A percentile compares a stretch with the other conserved stretches of the same genome.
These are phyloP conservation scores for Kryptolebias ocellatus DNA, from an alignment of 2,797 vertebrate species.

Conservation along the genomic window DNA sequence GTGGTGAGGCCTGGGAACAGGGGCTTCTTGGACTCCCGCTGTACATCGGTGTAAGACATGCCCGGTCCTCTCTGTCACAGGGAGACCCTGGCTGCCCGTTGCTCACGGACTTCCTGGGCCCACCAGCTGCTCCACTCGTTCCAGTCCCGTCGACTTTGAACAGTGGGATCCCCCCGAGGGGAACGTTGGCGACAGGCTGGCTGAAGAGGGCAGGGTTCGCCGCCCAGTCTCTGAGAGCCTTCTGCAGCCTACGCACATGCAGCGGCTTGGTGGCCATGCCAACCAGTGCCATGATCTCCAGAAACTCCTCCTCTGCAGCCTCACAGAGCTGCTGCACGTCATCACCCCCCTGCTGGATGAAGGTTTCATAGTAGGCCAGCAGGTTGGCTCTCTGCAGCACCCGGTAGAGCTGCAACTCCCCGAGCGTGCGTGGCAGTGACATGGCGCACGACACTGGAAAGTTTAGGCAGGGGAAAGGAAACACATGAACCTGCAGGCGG, in stretches of 20 bases:
- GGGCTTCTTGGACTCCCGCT: constrained; percentile 90
- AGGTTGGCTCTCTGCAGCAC: constrained; percentile 96
- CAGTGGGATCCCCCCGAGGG: constrained; percentile 89
- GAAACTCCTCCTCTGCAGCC: constrained; percentile 96
- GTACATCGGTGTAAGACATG: constrained; percentile 83
- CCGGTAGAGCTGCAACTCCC: constrained; percentile 96
- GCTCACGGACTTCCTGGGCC: constrained; percentile 86
- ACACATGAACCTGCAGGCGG: constrained; percentile 43
- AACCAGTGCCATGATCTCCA: constrained; percentile 99
- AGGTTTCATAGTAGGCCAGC: constrained; percentile 97
- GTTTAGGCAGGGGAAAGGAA: constrained; percentile 47
- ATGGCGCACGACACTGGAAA: constrained; percentile 76
- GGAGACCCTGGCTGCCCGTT: constrained; percentile 93
- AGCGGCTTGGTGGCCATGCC: constrained; percentile 99
- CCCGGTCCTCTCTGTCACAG: constrained; percentile 80
- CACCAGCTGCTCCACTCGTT: constrained; percentile 55
- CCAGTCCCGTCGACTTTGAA: constrained; percentile 89
- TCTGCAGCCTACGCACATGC: constrained; percentile 96
- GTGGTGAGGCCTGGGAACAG: constrained; percentile 89
- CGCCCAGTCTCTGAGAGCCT: constrained; percentile 95
- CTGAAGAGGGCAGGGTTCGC: constrained; percentile 94
- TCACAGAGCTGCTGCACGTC: constrained; percentile 98
- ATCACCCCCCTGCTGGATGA: constrained; percentile 98
- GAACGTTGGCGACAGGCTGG: constrained; percentile 86
- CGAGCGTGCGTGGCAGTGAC: constrained; percentile 95